Percentiles rank a stretch among this genome's conserved stretches.
Conservation (phyloP, 30 jellyfish, hydroid and myxozoan genomes). For the Cassiopea xamachana region DNA sequence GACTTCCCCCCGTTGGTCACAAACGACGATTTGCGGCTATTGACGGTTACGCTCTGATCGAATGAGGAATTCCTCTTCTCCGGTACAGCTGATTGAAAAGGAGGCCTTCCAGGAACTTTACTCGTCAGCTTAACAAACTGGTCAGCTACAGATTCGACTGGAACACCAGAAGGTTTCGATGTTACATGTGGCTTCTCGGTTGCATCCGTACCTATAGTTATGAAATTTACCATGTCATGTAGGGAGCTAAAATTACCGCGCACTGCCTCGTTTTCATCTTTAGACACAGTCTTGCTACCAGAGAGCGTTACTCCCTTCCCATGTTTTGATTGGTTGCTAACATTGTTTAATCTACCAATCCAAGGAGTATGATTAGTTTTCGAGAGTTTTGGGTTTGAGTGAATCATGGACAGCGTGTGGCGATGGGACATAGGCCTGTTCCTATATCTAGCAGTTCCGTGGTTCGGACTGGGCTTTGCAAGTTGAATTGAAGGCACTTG, state of each 20-base stretch:
- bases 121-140: not conserved
- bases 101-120: not conserved
- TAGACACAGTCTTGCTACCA: not conserved
- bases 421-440: not conserved
- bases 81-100: not conserved
- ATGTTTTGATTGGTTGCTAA: constrained; percentile 29
- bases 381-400: not conserved
- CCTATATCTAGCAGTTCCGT: not conserved
- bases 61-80: not conserved
- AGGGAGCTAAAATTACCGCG: constrained; percentile 3
- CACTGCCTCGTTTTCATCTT: not conserved
- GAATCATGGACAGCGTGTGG: not conserved
- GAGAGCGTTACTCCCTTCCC: constrained; percentile 3
- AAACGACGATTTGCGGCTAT: not conserved
- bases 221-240: constrained; percentile 45
- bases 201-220: constrained; percentile 16
- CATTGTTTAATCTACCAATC: not conserved
- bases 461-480: constrained; percentile 17
- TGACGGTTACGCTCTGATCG: not conserved
- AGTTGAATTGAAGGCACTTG: not conserved
- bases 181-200: not conserved
- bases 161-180: not conserved
- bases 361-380: not conserved
- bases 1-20: not conserved
- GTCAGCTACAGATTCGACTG: not conserved